These are phyloP conservation scores for Solenodon paradoxus DNA, from an alignment of 2,113 vertebrate genomes.

Conservation along the genomic window DNA sequence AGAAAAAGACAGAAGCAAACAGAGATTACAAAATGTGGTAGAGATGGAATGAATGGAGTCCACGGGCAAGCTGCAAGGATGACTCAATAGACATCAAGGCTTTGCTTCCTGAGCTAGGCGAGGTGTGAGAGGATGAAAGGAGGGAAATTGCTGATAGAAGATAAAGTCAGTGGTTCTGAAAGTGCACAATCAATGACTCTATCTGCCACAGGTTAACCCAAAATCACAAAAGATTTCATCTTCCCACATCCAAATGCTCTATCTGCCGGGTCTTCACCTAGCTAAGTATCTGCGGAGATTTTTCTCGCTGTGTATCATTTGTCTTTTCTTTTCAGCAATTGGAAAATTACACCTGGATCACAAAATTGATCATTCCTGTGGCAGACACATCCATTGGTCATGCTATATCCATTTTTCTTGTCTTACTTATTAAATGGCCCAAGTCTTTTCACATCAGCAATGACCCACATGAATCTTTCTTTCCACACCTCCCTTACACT, in stretches of 20 bases:
- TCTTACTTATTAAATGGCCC: background rate
- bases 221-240: slow-evolving; percentile 10
- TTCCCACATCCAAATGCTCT: background rate
- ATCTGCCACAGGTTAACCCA: background rate
- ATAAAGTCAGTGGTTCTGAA: background rate
- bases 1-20: background rate
- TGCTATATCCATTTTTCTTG: slow-evolving; percentile 1
- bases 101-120: background rate
- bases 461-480: background rate
- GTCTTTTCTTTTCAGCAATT: background rate
- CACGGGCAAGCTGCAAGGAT: background rate
- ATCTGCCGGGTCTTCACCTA: background rate
- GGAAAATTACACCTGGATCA: background rate
- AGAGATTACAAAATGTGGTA: background rate
- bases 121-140: background rate
- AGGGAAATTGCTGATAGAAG: background rate
- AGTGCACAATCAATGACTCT: background rate
- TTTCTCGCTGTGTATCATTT: background rate
- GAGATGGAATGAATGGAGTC: background rate
- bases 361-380: background rate
- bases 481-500: background rate
- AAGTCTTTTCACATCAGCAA: background rate
- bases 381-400: background rate
- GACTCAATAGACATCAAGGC: background rate
- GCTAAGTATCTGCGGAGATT: background rate